These are phyloP conservation scores for Lordiphosa clarofinis DNA, from an alignment of 1,140 invertebrate species.

Conservation along the genomic window DNA sequence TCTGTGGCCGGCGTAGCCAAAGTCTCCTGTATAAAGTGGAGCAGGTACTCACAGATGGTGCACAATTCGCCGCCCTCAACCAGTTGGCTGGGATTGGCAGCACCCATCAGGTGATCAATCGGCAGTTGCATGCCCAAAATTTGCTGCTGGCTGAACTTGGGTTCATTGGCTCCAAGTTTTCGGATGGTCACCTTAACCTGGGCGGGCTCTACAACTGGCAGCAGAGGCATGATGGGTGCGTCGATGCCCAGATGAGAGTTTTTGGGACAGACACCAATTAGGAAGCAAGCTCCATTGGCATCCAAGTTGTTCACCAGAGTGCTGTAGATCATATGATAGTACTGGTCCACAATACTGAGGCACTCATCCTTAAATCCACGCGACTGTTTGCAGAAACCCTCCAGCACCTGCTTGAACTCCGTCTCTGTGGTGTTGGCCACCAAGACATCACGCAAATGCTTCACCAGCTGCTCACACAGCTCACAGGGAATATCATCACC, in stretches of 20 bases:
- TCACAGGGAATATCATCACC: conserved; percentile 89
- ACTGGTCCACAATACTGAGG: conserved; percentile 87
- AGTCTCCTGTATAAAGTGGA: conserved; percentile 88
- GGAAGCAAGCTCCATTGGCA: conserved; percentile 84
- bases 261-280: conserved; percentile 86
- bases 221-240: conserved; percentile 66
- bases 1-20: conserved; percentile 86
- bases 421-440: conserved; percentile 91
- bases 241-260: conserved; percentile 20
- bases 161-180: conserved; percentile 68
- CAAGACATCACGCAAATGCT: conserved; percentile 88
- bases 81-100: conserved; percentile 75
- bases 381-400: conserved; percentile 90
- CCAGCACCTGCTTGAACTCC: conserved; percentile 89
- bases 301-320: conserved; percentile 86
- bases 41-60: conserved; percentile 89
- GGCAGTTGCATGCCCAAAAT: conserved; percentile 82
- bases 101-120: conserved; percentile 83
- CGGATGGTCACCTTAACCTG: conserved; percentile 71
- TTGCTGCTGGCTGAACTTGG: conserved; percentile 61
- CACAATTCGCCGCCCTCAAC: conserved; percentile 83
- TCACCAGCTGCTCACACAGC: conserved; percentile 89
- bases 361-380: conserved; percentile 85
- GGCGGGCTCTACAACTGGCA: conserved; percentile 62
- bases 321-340: conserved; percentile 87